Percentiles rank a stretch among this genome's conserved stretches.
These are phyloP conservation scores for Uria aalge DNA, from an alignment of 2,113 vertebrate species.

Conservation along the genomic window DNA sequence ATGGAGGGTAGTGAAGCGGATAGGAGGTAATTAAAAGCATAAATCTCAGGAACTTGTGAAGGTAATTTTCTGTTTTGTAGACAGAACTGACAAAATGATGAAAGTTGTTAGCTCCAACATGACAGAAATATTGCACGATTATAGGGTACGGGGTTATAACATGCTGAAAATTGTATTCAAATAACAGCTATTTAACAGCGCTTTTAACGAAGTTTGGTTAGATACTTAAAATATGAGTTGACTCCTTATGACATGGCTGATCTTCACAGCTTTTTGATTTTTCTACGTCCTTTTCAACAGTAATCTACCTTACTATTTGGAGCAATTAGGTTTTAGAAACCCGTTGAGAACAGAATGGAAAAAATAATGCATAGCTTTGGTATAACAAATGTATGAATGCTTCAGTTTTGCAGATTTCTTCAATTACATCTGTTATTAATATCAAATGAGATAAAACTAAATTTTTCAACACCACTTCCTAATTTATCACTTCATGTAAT, in stretches of 20 bases:
- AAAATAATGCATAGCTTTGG: neutral
- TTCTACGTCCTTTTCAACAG: neutral
- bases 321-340: neutral
- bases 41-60: slow-evolving; percentile 75
- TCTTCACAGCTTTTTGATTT: neutral
- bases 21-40: slow-evolving; percentile 81
- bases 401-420: neutral
- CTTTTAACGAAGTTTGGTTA: slow-evolving; percentile 44
- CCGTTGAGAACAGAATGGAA: neutral
- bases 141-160: slow-evolving; percentile 42
- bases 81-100: slow-evolving; percentile 81
- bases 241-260: neutral
- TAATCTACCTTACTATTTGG: neutral
- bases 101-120: slow-evolving; percentile 71
- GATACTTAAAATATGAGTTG: slow-evolving; percentile 15
- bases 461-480: neutral
- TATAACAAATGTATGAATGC: neutral
- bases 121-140: slow-evolving; percentile 76
- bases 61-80: slow-evolving; percentile 75
- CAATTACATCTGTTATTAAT: neutral
- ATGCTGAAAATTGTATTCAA: slow-evolving; percentile 55
- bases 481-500: neutral
- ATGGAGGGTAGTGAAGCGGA: slow-evolving; percentile 68
- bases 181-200: slow-evolving; percentile 51
- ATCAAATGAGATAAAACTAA: neutral